Evolutionary conservation across 2,797 vertebrate genomes (phyloP).

Genomic region (Lemur catta): DNA sequence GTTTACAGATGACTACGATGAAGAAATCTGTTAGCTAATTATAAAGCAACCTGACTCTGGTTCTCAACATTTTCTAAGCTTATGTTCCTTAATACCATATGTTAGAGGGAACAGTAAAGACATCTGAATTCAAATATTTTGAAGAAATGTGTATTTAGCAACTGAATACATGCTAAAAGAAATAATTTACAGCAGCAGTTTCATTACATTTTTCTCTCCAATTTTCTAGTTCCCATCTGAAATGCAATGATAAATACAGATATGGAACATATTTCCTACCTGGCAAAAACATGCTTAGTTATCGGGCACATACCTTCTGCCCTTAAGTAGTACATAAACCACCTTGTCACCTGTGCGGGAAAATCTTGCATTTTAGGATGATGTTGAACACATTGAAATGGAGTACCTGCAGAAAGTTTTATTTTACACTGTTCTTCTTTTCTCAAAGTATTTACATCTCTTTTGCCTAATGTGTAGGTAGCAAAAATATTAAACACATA

Average conservation of each 20-base stretch:
- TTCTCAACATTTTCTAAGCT: slow-evolving; percentile 6
- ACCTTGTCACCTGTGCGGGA: slow-evolving; percentile 73
- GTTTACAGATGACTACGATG: slow-evolving; percentile 9
- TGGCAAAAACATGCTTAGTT: slow-evolving; percentile 87
- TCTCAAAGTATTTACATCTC: slow-evolving; percentile 90
- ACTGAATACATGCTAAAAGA: slow-evolving; percentile 94
- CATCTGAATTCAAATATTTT: slow-evolving; percentile 86
- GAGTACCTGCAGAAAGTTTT: slow-evolving; percentile 85
- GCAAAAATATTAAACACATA: slow-evolving; percentile 92
- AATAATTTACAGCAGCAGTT: slow-evolving; percentile 96
- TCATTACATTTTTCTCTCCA: slow-evolving; percentile 90
- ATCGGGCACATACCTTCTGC: slow-evolving; percentile 71
- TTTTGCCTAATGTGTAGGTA: slow-evolving; percentile 88
- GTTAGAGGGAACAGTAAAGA: slow-evolving; percentile 79
- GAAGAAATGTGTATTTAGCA: slow-evolving; percentile 91
- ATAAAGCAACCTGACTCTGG: not conserved
- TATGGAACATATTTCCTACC: slow-evolving; percentile 92
- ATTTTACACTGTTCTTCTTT: slow-evolving; percentile 86
- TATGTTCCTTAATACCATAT: slow-evolving; percentile 54
- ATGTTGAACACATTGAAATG: slow-evolving; percentile 83
- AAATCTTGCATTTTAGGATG: slow-evolving; percentile 81
- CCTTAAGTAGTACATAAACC: slow-evolving; percentile 85
- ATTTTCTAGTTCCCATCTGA: slow-evolving; percentile 87
- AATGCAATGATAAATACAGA: slow-evolving; percentile 86
- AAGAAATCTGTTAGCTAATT: slow-evolving; percentile 43